Evolutionary conservation across 1,140 invertebrate species (phyloP).

Genomic region (Cherax destructor): DNA sequence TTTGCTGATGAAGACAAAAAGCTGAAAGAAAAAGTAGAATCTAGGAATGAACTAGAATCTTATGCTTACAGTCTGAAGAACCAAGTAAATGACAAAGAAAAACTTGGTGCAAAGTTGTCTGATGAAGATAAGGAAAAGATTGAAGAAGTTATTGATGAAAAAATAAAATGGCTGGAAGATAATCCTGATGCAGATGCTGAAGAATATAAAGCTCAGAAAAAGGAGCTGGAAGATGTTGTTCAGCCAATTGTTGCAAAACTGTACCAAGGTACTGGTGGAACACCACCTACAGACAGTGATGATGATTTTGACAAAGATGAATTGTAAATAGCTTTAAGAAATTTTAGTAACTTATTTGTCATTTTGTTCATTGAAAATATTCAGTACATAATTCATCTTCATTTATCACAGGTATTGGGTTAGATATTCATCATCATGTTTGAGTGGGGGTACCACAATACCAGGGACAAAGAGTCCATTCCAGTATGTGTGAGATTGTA

Average conservation of each 20-base stretch:
- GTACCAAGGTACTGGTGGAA: constrained; percentile 81
- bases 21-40: constrained; percentile 96
- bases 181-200: constrained; percentile 96
- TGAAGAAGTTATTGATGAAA: constrained; percentile 91
- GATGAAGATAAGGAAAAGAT: constrained; percentile 97
- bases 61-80: constrained; percentile 99
- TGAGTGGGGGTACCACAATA: constrained; percentile 42
- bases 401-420: constrained; percentile 4
- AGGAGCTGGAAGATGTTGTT: constrained; percentile 95
- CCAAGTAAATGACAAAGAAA: constrained; percentile 97
- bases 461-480: constrained; percentile 51
- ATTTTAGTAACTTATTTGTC: constrained; percentile 57
- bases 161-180: constrained; percentile 98
- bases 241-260: constrained; percentile 98
- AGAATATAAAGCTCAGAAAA: constrained; percentile 98
- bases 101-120: constrained; percentile 93
- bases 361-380: constrained; percentile 28
- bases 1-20: constrained; percentile 99
- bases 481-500: constrained; percentile 40
- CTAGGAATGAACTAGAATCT: constrained; percentile 93
- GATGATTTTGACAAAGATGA: constrained; percentile 63
- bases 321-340: constrained; percentile 51
- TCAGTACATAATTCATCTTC: constrained; percentile 33
- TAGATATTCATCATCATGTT: constrained; percentile 33
- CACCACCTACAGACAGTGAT: constrained; percentile 57